phyloP scores from a whole-genome alignment of 2,797 vertebrate species.

The Peromyscus melanophrys region DNA sequence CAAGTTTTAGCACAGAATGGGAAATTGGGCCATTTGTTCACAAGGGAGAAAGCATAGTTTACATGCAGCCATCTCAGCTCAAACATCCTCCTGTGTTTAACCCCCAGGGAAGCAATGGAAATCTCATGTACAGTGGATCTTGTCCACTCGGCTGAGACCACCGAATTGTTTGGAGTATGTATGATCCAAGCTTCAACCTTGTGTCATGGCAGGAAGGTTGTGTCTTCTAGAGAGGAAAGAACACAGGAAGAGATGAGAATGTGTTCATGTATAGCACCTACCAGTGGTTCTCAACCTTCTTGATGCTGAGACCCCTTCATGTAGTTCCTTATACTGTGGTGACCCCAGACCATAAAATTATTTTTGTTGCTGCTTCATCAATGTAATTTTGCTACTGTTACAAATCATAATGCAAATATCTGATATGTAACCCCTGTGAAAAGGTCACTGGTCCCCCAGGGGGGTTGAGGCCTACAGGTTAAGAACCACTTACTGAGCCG shows the following conservation, averaged over 20 bases:
- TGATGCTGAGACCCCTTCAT: background rate
- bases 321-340: background rate
- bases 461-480: too few relatives aligned
- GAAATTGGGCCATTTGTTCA: slow-evolving; percentile 41
- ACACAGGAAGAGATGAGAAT: slow-evolving; percentile 26
- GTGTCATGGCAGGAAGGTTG: background rate
- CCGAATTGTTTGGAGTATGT: background rate
- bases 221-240: background rate
- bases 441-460: background rate
- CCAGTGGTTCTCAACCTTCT: background rate
- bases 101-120: background rate
- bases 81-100: background rate
- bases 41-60: background rate
- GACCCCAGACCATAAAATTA: background rate
- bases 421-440: background rate
- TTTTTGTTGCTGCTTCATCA: background rate
- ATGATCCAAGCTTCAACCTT: background rate
- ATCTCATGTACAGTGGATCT: background rate
- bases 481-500: background rate
- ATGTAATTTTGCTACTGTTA: background rate
- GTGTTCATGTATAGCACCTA: background rate
- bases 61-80: background rate
- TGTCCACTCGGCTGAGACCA: background rate
- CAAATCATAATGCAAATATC: background rate
- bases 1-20: background rate